phyloP scores from a whole-genome alignment of 1,140 invertebrate genomes.

The Trichogramma pretiosum region DNA sequence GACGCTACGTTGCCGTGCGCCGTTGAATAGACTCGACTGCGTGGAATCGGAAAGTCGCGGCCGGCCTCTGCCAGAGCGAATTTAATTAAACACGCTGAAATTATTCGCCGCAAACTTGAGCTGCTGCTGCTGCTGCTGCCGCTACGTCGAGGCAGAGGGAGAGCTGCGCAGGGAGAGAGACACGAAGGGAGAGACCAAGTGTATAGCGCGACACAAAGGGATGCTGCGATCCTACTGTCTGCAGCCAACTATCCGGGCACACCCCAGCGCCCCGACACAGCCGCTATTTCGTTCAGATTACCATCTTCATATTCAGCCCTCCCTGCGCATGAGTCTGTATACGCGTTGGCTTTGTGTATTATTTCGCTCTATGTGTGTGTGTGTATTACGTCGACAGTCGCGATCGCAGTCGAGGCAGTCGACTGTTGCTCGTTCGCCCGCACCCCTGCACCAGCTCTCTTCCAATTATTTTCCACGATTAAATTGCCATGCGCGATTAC shows the following conservation, averaged over 20 bases:
- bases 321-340: too few relatives aligned
- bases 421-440: too few relatives aligned
- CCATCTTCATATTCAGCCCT: conserved; percentile 12
- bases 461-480: conserved; percentile 19
- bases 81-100: conserved; percentile 16
- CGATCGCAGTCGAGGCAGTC: too few relatives aligned
- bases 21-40: too few relatives aligned
- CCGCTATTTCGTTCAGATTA: not conserved
- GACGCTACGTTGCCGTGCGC: not conserved
- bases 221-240: too few relatives aligned
- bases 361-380: too few relatives aligned
- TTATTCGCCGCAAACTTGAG: conserved; percentile 8
- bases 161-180: not conserved
- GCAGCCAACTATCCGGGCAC: too few relatives aligned
- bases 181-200: not conserved
- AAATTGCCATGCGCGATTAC: conserved; percentile 8
- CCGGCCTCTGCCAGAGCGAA: conserved; percentile 1
- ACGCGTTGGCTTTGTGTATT: too few relatives aligned
- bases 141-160: not conserved
- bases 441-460: too few relatives aligned
- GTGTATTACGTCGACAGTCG: too few relatives aligned
- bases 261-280: too few relatives aligned
- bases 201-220: not conserved
- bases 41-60: too few relatives aligned
- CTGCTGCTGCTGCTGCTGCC: not conserved